Evolutionary conservation across 2,888 invertebrate genomes (phyloP).

Genomic region (Orchestes rusci): DNA sequence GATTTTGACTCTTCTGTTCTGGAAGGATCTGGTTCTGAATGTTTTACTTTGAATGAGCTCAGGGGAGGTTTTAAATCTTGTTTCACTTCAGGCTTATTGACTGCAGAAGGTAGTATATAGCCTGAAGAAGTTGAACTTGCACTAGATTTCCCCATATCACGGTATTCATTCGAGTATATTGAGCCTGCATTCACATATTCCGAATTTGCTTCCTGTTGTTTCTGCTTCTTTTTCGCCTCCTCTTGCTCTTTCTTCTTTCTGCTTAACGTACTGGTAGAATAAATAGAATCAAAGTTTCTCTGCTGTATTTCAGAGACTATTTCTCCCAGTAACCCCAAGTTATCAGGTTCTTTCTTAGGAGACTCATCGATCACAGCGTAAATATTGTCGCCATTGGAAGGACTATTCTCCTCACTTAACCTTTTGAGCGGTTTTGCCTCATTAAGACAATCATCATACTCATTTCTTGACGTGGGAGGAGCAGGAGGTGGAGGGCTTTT

Average conservation of each 20-base stretch:
- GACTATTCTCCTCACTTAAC: constrained; percentile 54
- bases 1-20: constrained; percentile 21
- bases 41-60: constrained; percentile 34
- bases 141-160: constrained; percentile 51
- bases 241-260: constrained; percentile 52
- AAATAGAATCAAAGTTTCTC: constrained; percentile 79
- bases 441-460: constrained; percentile 75
- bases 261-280: constrained; percentile 67
- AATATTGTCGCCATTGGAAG: constrained; percentile 62
- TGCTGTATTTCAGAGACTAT: constrained; percentile 84
- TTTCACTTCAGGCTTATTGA: constrained; percentile 53
- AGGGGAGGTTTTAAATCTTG: constrained; percentile 21
- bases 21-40: constrained; percentile 23
- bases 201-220: constrained; percentile 34
- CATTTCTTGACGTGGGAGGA: constrained; percentile 47
- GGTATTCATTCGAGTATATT: constrained; percentile 49
- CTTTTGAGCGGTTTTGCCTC: constrained; percentile 55
- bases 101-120: constrained; percentile 64
- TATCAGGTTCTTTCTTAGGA: constrained; percentile 45
- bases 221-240: constrained; percentile 24
- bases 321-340: constrained; percentile 74
- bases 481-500: constrained; percentile 70
- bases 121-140: constrained; percentile 54
- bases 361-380: constrained; percentile 83
- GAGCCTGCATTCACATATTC: constrained; percentile 56